Evolutionary conservation across 1,140 invertebrate genomes (phyloP).

Genomic region (Polyergus mexicanus): DNA sequence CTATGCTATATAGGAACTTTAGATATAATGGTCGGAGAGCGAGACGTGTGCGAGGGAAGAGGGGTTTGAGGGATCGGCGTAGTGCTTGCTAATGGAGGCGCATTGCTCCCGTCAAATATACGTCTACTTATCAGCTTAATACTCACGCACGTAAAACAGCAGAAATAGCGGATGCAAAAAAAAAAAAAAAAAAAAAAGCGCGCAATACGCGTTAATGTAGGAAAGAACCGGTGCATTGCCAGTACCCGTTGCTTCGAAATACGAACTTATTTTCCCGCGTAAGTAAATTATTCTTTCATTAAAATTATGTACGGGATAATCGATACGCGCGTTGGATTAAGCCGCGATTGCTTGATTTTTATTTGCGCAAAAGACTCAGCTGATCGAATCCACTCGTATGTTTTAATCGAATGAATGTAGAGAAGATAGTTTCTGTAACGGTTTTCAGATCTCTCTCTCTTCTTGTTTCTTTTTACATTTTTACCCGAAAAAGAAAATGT

Average conservation of each 20-base stretch:
- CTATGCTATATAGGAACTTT: conserved; percentile 70
- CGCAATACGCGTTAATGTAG: conserved; percentile 16
- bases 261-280: not conserved
- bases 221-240: not conserved
- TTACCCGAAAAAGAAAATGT: not conserved
- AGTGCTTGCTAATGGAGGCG: conserved; percentile 76
- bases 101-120: conserved; percentile 77
- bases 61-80: conserved; percentile 66
- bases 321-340: not conserved
- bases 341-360: not conserved
- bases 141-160: conserved; percentile 71
- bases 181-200: conserved; percentile 41
- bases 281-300: conserved; percentile 31
- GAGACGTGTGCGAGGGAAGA: conserved; percentile 45
- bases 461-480: not conserved
- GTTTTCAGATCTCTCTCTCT: not conserved
- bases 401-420: not conserved
- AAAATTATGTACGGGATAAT: conserved; percentile 15
- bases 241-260: conserved; percentile 3
- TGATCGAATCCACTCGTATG: too few relatives aligned
- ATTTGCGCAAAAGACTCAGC: conserved; percentile 1
- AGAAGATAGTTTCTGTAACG: not conserved
- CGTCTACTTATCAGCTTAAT: conserved; percentile 78
- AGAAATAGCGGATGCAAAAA: conserved; percentile 57
- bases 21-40: conserved; percentile 72